Percentiles rank a stretch among this genome's conserved stretches.
Evolutionary conservation across 2,797 vertebrate genomes (phyloP).

Genomic region (Gymnothorax javanicus): DNA sequence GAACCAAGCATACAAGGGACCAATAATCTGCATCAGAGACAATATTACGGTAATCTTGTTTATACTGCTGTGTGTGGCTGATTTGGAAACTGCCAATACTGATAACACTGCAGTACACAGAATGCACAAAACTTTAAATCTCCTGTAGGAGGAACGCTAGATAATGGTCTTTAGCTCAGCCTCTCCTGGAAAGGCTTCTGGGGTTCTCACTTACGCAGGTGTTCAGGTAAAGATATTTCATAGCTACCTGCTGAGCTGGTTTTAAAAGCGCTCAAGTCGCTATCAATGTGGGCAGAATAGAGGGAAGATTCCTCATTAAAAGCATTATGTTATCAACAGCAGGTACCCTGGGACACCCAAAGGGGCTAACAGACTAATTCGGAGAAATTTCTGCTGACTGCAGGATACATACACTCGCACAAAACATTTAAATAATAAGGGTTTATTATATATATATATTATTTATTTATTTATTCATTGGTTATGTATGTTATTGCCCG

Average conservation of each 20-base stretch:
- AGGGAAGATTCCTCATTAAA: conserved; percentile 5
- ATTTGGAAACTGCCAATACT: not conserved
- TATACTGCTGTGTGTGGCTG: not conserved
- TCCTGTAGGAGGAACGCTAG: not conserved
- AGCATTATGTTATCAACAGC: not conserved
- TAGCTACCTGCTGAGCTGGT: not conserved
- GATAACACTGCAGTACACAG: not conserved
- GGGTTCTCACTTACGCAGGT: not conserved
- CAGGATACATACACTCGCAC: not conserved
- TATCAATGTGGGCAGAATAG: not conserved
- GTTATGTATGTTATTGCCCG: too few species aligned
- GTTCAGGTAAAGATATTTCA: not conserved
- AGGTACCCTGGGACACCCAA: not conserved
- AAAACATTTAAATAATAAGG: not conserved
- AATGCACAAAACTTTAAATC: conserved; percentile 1
- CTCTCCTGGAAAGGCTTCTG: not conserved
- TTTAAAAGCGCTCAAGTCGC: not conserved
- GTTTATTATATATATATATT: too few species aligned
- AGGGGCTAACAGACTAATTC: not conserved
- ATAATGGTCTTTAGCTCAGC: not conserved
- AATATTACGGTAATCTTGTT: not conserved
- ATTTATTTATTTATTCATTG: too few species aligned
- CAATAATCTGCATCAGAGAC: not conserved
- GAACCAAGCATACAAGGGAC: not conserved
- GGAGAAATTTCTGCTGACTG: not conserved